Base-by-base conservation (phyloP, 2,888 invertebrate species). In the Prenolepis imparis region DNA sequence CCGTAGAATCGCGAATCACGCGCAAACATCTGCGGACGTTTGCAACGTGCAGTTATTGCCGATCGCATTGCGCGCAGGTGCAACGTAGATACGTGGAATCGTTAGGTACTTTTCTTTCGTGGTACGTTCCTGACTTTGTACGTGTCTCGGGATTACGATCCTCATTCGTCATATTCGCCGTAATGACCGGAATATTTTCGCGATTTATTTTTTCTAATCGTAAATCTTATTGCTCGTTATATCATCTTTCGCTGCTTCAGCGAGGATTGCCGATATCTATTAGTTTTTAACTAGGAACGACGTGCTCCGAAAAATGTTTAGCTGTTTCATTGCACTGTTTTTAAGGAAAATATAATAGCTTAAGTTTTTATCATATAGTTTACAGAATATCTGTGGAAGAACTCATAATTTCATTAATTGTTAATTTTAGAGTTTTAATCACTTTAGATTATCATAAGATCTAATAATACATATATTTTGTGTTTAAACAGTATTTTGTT, bases 71-170 rank as follows among this genome's bases (percentile, higher is more conserved):
- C 67, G 72, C 89, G 85, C 88, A 90, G 89, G 86, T 89, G 74
- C 85, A 59, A 70, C 78, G 66, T 78, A 84, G 89, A 88, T 90
- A 90, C 90, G 90, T 80, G 87, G 90, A 90, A 90, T 90, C 90
- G 90, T 90, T 90, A 87, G 83, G 82, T 86, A 85, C 84, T 84
- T 88, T 89, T 89, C 82, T 90, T 87, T 86, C 78, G 78, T 75
- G 67, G n/a, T 67, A 67, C 67, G 39, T 64, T 64, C 39, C 39
- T n/a, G n/a, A 1, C 41, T 24, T 41, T 24, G 32, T 57, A 70
- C 24, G 66, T 44, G 24, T 41, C 77, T 39, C 39, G 28, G 21
- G 36, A 32, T 21, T 72, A 73, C 28, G 59, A 59, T 72, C 24
- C 24, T 39, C 72, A 39, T 24, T 28, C 57, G 24, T 18, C 9